These are phyloP conservation scores for Tenthredo scrophulariae DNA, from an alignment of 2,888 invertebrate genomes.

Conservation along the genomic window DNA sequence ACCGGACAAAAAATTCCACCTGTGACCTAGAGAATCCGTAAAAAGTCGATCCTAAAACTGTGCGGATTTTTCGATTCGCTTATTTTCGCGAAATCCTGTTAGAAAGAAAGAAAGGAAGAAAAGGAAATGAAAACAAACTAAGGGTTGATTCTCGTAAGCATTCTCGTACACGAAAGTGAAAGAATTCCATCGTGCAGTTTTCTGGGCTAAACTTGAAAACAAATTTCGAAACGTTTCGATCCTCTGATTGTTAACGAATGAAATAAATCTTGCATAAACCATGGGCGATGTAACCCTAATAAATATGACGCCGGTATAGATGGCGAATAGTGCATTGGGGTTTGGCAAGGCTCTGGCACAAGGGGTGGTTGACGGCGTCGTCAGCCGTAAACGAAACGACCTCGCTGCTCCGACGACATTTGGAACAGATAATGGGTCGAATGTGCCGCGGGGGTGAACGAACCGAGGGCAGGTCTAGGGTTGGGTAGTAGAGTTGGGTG, in stretches of 20 bases:
- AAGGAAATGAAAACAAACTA: background rate
- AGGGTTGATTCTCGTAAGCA: too few relatives aligned
- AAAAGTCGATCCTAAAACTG: slow-evolving; percentile 13
- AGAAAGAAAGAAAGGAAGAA: background rate
- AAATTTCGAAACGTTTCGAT: background rate
- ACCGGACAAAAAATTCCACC: slow-evolving; percentile 13
- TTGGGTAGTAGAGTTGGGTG: slow-evolving; percentile 66
- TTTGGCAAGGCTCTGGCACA: slow-evolving; percentile 42
- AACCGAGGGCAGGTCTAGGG: slow-evolving; percentile 75
- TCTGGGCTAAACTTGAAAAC: background rate
- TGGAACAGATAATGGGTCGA: slow-evolving; percentile 78
- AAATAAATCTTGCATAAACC: background rate
- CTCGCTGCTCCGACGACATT: slow-evolving; percentile 75
- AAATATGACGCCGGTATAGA: background rate
- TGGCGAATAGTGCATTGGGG: slow-evolving; percentile 37
- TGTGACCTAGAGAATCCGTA: slow-evolving; percentile 9
- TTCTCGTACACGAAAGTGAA: too few relatives aligned
- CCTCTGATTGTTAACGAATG: background rate
- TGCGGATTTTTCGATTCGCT: background rate
- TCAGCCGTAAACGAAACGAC: slow-evolving; percentile 76
- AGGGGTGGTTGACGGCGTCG: slow-evolving; percentile 47
- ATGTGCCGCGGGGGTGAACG: slow-evolving; percentile 78
- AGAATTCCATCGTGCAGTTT: background rate
- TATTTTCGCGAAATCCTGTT: background rate
- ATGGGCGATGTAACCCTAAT: background rate